Evolutionary conservation across 2,888 invertebrate genomes (phyloP), one percentile per base, ranked within the genome.

Genomic region (Orthosia gothica): DNA sequence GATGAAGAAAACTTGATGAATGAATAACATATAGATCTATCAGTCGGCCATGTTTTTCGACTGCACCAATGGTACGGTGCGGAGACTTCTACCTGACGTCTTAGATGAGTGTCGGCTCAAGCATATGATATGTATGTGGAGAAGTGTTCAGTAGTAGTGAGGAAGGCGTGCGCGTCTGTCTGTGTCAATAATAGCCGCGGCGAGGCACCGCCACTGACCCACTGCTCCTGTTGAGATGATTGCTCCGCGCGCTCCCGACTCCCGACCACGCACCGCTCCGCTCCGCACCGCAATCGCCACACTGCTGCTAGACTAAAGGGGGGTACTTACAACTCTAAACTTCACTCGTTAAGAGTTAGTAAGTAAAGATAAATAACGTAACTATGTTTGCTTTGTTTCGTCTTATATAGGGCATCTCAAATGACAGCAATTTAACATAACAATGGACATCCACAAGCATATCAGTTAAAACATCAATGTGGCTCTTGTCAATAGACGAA

Each of bases 151-250:
- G 32, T 74, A 75, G 75, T 81, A 54, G 26, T 18, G 54, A 18
- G 15, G 15, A 45, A 55, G 75, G 52, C 20, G 15, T 4, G 4
- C 40, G 40, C 58, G 2, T 18, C 12, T 58, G 23, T 58, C 15
- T 26, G 65, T 54, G 50, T 40, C 47, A 49, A 45, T 45, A 45
- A 63, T 47, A 58, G 54, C 40, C 5, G 32, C 9, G 26, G 23
- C 64, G 55, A 68, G 70, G 47, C 52, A 70, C 55, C 64, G 50
- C 65, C n/a, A 57, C 59, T 76, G 79, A 82, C 59, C 79, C 59
- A 45, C 47, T 72, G 72, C n/a, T 72, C 83, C 52, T 67, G 45
- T 64, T 71, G 55, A 54, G 23, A 62, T 65, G 64, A 58, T 68
- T 81, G 70, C 65, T 18, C 20, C 16, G 66, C 32, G 5, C 63